A percentile compares a stretch with the other conserved stretches of the same genome.
Evolutionary conservation across 2,113 vertebrate species (phyloP).

Genomic region (Phoxinus phoxinus): DNA sequence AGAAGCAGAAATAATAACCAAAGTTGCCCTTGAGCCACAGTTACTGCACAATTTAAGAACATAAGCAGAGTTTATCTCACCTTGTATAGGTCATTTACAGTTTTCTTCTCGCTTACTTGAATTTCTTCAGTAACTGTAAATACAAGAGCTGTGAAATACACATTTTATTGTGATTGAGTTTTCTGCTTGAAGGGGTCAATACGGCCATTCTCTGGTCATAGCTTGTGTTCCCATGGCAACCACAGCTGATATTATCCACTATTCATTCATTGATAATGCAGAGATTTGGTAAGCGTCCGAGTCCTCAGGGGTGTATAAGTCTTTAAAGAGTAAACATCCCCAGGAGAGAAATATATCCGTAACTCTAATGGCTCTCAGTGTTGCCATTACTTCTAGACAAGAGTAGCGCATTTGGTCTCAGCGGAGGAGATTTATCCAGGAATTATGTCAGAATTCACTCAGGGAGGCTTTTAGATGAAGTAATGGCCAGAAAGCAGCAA

Average conservation of each 20-base stretch:
- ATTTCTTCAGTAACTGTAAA: background rate
- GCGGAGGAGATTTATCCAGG: conserved; percentile 40
- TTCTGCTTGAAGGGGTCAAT: background rate
- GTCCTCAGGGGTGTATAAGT: conserved; percentile 11
- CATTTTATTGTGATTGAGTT: background rate
- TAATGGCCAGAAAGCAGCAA: conserved; percentile 4
- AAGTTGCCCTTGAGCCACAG: background rate
- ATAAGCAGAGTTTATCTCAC: conserved; percentile 11
- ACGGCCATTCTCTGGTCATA: conserved; percentile 4
- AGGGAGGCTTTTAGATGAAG: conserved; percentile 34
- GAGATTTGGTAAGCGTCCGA: conserved; percentile 8
- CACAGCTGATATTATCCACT: conserved; percentile 28
- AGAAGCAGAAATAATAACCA: background rate
- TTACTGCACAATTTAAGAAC: conserved; percentile 2
- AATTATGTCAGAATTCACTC: conserved; percentile 35
- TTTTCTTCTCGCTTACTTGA: conserved; percentile 1
- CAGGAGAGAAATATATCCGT: conserved; percentile 37
- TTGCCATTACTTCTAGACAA: conserved; percentile 45
- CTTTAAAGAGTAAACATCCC: conserved; percentile 42
- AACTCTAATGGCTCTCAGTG: conserved; percentile 43
- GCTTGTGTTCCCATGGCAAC: background rate
- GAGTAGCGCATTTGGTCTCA: conserved; percentile 30
- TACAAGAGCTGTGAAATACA: background rate
- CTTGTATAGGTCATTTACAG: background rate
- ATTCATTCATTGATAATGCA: conserved; percentile 47